Base-by-base conservation (phyloP, 2,113 vertebrate genomes). In the Carettochelys insculpta region DNA sequence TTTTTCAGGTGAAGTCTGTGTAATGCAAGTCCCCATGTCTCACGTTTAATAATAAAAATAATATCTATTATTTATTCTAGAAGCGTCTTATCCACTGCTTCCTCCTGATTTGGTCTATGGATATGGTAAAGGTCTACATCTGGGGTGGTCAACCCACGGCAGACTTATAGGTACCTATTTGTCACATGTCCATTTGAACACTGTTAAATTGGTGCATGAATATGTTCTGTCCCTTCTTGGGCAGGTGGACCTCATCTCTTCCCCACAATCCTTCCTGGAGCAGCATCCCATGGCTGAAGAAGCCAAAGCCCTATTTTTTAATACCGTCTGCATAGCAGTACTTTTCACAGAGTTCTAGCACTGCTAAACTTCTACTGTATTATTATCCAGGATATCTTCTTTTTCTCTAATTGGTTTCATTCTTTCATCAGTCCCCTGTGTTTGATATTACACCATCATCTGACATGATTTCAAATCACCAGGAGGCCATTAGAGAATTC, bases 71-170 rank as follows among this genome's bases (percentile, higher is more conserved):
- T 22, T 3, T 9, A 6, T 14, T 45, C n/a, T 48, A 58, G 27
- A 58, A 24, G 43, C 27, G 11, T 3, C 51, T 27, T 27, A n/a
- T 52, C 14, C 41, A 11, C 31, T 20, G 19, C 1, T 17, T 14
- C 73, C 38, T 43, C 45, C 20, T 25, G 6, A 0, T 2, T 3
- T 0, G 2, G 38, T 1, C 19, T 24, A 3, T 61, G 16, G 56
- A 34, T 27, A 58, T 14, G 54, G 48, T 50, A 50, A 50, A 14
- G 48, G 14, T 50, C 48, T 50, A 58, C 27, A 31, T 58, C 54
- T n/a, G n/a, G n/a, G n/a, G n/a, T n/a, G n/a, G n/a, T n/a, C n/a
- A n/a, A n/a, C n/a, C n/a, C n/a, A n/a, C n/a, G n/a, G n/a, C n/a
- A n/a, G n/a, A n/a, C n/a, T n/a, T n/a, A n/a, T n/a, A n/a, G n/a